Conservation (phyloP, 2,888 invertebrate genomes). For the Siphlonurus alternatus region DNA sequence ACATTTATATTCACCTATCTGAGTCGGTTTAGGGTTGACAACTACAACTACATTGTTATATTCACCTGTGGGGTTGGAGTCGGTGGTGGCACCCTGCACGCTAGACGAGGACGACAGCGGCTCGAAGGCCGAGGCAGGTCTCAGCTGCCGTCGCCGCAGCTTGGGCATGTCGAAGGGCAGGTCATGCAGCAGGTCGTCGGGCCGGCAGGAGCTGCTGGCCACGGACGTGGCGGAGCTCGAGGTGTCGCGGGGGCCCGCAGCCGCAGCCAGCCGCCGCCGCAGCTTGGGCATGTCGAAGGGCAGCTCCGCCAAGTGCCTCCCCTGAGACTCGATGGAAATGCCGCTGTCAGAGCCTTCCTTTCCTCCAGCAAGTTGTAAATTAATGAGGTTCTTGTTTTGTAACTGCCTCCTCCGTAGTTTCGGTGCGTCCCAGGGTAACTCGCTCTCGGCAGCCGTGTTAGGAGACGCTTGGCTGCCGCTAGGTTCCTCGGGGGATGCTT, state of each 20-base stretch:
- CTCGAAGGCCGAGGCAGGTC: constrained; percentile 1
- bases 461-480: constrained; percentile 10
- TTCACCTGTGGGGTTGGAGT: neutral
- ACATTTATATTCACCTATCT: no score
- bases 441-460: constrained; percentile 17
- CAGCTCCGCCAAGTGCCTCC: constrained; percentile 44
- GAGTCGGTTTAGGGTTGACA: neutral
- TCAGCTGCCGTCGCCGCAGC: constrained; percentile 43
- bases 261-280: constrained; percentile 34
- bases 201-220: constrained; percentile 7
- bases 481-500: constrained; percentile 52
- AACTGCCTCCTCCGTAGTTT: constrained; percentile 47
- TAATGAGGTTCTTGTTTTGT: constrained; percentile 59
- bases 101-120: neutral
- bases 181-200: constrained; percentile 51
- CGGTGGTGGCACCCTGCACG: neutral
- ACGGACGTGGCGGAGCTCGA: constrained; percentile 50
- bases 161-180: constrained; percentile 89
- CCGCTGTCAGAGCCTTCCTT: constrained; percentile 73
- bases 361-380: constrained; percentile 34
- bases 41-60: neutral
- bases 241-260: constrained; percentile 24
- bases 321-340: constrained; percentile 69
- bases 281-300: constrained; percentile 85
- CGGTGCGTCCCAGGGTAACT: constrained; percentile 25